phyloP scores from a whole-genome alignment of 2,888 invertebrate species.

The Strigamia crassipes region DNA sequence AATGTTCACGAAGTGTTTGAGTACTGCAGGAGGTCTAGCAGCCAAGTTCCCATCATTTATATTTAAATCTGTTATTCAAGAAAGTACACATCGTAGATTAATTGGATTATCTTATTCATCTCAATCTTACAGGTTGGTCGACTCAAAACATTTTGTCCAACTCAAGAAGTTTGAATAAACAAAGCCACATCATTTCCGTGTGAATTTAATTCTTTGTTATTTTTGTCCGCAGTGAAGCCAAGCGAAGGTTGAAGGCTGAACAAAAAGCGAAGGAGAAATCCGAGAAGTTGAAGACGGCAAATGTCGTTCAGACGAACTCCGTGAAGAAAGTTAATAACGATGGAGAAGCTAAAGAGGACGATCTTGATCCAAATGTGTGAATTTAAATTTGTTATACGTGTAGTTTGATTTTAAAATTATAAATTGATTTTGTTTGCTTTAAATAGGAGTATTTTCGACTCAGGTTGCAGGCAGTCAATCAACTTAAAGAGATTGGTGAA shows the following conservation, averaged over 20 bases:
- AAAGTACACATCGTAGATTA: slow-evolving; percentile 1
- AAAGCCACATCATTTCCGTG: neutral
- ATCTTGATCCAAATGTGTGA: slow-evolving; percentile 84
- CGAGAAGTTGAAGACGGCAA: slow-evolving; percentile 60
- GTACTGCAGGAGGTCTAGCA: slow-evolving; percentile 1
- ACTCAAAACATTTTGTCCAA: neutral
- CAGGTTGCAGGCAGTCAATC: slow-evolving; percentile 77
- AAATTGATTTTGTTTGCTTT: neutral
- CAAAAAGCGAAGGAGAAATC: slow-evolving; percentile 90
- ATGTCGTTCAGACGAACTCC: slow-evolving; percentile 48
- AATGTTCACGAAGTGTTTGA: neutral
- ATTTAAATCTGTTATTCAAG: slow-evolving; percentile 1
- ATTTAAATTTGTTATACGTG: neutral
- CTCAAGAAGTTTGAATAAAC: neutral
- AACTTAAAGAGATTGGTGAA: slow-evolving; percentile 73
- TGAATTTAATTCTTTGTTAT: neutral
- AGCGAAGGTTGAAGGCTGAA: slow-evolving; percentile 87
- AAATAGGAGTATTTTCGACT: slow-evolving; percentile 81
- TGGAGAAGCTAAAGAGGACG: slow-evolving; percentile 64
- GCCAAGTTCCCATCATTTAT: slow-evolving; percentile 19
- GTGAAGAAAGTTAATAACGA: slow-evolving; percentile 61
- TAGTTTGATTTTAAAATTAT: neutral
- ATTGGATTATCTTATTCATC: neutral
- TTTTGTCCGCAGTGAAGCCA: slow-evolving; percentile 75
- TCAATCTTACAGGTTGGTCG: neutral